Conservation (phyloP, 2,797 vertebrate species). For the Eulemur mongoz region DNA sequence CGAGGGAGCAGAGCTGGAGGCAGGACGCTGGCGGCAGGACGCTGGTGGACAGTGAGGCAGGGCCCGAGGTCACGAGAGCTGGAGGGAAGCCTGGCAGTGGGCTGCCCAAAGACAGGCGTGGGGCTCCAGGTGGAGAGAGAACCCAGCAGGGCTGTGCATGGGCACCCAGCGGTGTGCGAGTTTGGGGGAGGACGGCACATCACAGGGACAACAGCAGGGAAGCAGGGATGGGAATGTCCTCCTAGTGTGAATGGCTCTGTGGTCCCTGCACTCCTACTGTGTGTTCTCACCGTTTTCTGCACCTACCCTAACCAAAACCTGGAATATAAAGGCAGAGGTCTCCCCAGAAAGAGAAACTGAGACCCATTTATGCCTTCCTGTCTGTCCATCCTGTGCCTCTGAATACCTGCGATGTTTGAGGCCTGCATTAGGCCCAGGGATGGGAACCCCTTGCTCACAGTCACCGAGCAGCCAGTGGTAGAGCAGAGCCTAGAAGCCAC, state of each 20-base stretch:
- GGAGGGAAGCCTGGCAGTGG: background rate
- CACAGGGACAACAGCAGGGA: background rate
- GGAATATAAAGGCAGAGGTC: background rate
- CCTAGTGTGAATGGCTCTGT: background rate
- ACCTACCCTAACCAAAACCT: background rate
- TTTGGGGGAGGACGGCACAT: accelerated
- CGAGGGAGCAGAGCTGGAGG: background rate
- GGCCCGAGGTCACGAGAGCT: background rate
- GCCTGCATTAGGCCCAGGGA: background rate
- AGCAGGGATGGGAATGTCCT: background rate
- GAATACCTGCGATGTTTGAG: background rate
- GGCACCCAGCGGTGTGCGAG: accelerated
- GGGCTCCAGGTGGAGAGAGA: background rate
- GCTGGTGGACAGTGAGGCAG: background rate
- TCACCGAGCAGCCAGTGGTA: background rate
- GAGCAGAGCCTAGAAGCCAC: background rate
- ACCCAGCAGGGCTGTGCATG: accelerated
- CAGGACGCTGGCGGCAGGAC: background rate
- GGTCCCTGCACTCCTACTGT: background rate
- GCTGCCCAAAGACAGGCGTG: background rate
- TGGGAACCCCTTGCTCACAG: background rate
- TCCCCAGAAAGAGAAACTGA: background rate
- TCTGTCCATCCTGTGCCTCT: background rate
- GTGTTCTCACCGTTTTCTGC: background rate
- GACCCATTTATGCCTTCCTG: background rate